Base-by-base conservation (phyloP, 2,888 invertebrate genomes). In the Polyploca ridens region DNA sequence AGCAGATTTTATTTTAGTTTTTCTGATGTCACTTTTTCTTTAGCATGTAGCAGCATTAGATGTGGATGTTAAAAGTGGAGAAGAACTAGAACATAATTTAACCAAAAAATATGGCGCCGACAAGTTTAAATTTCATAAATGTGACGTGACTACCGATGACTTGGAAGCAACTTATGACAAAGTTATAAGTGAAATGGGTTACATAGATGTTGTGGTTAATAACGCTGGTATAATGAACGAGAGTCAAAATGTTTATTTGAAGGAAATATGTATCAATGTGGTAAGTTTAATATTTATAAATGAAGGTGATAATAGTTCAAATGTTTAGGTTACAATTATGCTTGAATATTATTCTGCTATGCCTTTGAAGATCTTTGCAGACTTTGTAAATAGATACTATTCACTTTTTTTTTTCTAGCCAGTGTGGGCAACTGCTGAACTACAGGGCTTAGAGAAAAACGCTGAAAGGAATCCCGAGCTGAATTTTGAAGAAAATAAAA, bases 181-280 rank as follows among this genome's bases (percentile, higher is more conserved):
- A 46, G 79, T 87, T 0, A 27, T 81, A 0, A 78, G 85, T 8
- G 76, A 84, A 49, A 77, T 79, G 59, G 87, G 81, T 2, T 86
- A 87, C 57, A 87, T 91, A 3, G 91, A 91, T 66, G 82, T 88
- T 3, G 88, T 91, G 0, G 74, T 91, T 10, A 91, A 91, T 68
- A 86, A 87, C 64, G 91, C 91, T 62, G 91, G 89, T 3, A 83
- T 91, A 8, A 83, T 91, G 85, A 90, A 90, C 44, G 92, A 93
- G 62, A 79, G 80, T 38, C 84, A 81, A 5, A 77, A 82, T 49
- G 71, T 75, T 1, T 90, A 85, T 70, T 72, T 87, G 63, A 90
- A 89, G 65, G 77, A 86, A 66, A 89, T 92, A 35, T 85, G 86
- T 49, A 73, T 93, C 13, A 93, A 93, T 79, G 79, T 91, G 72